Evolutionary conservation across 2,888 invertebrate species (phyloP), one percentile per base, ranked within the genome.

Genomic region (Xanthia togata): DNA sequence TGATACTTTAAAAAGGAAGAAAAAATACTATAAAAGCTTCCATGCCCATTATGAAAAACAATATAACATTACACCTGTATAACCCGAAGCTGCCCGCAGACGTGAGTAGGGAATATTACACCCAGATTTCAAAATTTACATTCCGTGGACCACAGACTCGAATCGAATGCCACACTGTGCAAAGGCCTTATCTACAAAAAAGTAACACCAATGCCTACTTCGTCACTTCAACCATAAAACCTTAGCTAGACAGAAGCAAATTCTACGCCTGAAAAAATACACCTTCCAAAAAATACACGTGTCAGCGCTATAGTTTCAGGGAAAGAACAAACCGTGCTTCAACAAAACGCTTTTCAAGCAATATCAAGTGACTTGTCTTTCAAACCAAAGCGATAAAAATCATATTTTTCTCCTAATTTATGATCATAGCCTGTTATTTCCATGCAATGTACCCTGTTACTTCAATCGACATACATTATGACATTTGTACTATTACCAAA

Each of bases 401-500:
- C 5, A 17, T 50, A 63, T 74, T 23, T 55, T 9, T 35, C 26
- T 26, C 23, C 8, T 38, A 14, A 64, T 75, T 55, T 26, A 55
- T 75, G 55, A 23, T 17, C 11, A 23, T 20, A 38, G 2, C 23
- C 4, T n/a, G 23, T 11, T 44, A 75, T 59, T 44, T 44, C 12
- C 9, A 70, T 6, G 23, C 26, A 44, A 5, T 2, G 11, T 12
- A 35, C 5, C 4, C 35, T 35, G 3, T 72, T 31, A 38, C 26
- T n/a, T 17, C 11, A 64, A 64, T 71, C 55, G 41, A 64, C 31
- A 55, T 53, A 73, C n/a, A 47, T 60, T n/a, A 47, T 38, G 35
- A n/a, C 38, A 80, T 75, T 62, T 62, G 26, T 65, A 14, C 31
- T 26, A 23, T 20, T 55, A 73, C 65, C 31, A 31, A 73, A 80